These are phyloP conservation scores for Diuraphis noxia DNA, from an alignment of 1,140 invertebrate genomes.

Conservation along the genomic window DNA sequence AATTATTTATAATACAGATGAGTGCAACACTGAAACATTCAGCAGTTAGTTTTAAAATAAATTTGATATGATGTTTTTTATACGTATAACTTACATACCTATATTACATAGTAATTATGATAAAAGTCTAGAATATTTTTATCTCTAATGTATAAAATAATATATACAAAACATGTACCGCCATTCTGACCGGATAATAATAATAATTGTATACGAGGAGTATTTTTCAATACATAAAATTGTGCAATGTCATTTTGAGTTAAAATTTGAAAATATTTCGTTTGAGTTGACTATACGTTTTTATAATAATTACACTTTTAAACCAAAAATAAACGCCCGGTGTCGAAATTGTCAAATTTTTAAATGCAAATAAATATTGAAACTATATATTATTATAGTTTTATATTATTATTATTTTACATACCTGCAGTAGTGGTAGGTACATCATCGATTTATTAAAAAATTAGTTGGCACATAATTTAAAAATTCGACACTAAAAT, in stretches of 20 bases:
- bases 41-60: constrained; percentile 20
- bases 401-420: too few relatives aligned
- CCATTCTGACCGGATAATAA: not conserved
- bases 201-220: not conserved
- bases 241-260: not conserved
- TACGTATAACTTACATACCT: constrained; percentile 17
- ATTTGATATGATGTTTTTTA: constrained; percentile 47
- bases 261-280: not conserved
- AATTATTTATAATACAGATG: not conserved
- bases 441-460: not conserved
- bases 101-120: constrained; percentile 30
- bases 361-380: not conserved
- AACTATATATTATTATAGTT: too few relatives aligned
- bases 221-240: not conserved
- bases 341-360: not conserved
- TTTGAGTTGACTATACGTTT: not conserved
- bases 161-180: constrained; percentile 23
- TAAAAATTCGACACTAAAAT: constrained; percentile 18
- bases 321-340: not conserved
- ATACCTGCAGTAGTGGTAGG: not conserved
- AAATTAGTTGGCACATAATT: not conserved
- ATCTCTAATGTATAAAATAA: not conserved
- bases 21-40: not conserved
- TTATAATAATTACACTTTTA: not conserved
- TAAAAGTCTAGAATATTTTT: constrained; percentile 20